Conservation (phyloP, 64 coral and sea anemone species). For the Acropora yongei region DNA sequence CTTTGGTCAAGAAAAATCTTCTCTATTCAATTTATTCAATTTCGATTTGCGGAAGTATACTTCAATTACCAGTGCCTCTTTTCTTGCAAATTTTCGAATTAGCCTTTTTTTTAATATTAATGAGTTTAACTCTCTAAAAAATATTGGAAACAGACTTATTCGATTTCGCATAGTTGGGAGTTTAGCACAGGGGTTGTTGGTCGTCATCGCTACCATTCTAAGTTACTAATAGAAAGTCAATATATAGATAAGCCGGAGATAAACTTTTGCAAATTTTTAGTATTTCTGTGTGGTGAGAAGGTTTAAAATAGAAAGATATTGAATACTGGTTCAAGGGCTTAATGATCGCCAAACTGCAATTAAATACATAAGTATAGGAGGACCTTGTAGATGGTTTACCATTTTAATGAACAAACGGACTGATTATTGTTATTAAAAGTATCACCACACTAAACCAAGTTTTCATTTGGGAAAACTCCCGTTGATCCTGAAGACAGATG, state of each 20-base stretch:
- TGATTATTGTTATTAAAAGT: neutral
- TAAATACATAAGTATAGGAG: neutral
- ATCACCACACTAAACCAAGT: neutral
- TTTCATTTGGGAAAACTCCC: neutral
- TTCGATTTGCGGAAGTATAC: too few species aligned
- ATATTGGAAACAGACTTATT: neutral
- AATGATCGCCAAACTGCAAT: neutral
- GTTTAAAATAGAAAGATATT: neutral
- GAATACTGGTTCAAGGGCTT: neutral
- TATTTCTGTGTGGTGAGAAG: neutral
- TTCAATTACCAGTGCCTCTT: too few species aligned
- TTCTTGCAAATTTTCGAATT: neutral
- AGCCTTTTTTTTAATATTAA: neutral
- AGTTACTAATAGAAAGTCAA: neutral
- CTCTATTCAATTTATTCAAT: too few species aligned
- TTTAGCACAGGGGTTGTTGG: neutral
- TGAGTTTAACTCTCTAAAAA: neutral
- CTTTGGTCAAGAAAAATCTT: too few species aligned
- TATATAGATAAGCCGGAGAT: slow-evolving; percentile 20
- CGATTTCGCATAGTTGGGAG: neutral
- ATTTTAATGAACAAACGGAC: neutral
- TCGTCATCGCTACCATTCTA: neutral
- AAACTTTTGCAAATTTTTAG: neutral
- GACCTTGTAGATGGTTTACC: neutral
- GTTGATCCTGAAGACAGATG: neutral